These are phyloP conservation scores for Nephrocerus scutellatus DNA, from an alignment of 2,888 invertebrate species.

Conservation along the genomic window DNA sequence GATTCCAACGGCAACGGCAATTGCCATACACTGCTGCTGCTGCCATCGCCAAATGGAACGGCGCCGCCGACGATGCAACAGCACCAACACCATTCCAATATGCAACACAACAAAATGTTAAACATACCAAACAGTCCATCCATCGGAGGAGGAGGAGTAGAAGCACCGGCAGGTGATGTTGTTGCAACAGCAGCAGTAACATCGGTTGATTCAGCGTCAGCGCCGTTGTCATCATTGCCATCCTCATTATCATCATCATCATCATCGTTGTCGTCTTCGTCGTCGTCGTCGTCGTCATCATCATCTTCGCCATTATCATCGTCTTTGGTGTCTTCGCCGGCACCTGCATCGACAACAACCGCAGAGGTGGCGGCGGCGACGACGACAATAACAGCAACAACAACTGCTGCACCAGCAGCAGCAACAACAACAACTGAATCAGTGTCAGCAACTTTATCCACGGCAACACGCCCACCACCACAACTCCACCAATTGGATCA, in stretches of 20 bases:
- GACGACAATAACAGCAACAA: slow-evolving; percentile 3
- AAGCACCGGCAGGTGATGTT: no score
- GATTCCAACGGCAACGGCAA: slow-evolving; percentile 7
- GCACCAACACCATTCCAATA: slow-evolving; percentile 14
- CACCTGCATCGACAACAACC: slow-evolving; percentile 11
- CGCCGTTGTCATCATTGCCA: background rate
- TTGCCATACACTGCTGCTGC: no score
- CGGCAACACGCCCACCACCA: slow-evolving; percentile 5
- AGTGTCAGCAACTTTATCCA: slow-evolving; percentile 9
- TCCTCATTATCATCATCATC: background rate
- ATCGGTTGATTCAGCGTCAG: no score
- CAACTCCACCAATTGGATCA: slow-evolving; percentile 5
- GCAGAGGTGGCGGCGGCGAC: slow-evolving; percentile 13
- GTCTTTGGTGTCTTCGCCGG: slow-evolving; percentile 14
- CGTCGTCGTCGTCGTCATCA: no score
- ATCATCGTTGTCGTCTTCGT: no score
- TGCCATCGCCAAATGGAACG: background rate
- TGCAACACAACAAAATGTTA: no score
- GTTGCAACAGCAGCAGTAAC: no score
- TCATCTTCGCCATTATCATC: no score
- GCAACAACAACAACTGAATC: slow-evolving; percentile 8
- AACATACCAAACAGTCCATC: no score
- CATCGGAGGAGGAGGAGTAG: no score
- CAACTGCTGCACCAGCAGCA: slow-evolving; percentile 11
- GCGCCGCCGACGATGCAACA: background rate